Evolutionary conservation across 2,113 vertebrate genomes (phyloP).

Genomic region (Pleuronectes platessa): DNA sequence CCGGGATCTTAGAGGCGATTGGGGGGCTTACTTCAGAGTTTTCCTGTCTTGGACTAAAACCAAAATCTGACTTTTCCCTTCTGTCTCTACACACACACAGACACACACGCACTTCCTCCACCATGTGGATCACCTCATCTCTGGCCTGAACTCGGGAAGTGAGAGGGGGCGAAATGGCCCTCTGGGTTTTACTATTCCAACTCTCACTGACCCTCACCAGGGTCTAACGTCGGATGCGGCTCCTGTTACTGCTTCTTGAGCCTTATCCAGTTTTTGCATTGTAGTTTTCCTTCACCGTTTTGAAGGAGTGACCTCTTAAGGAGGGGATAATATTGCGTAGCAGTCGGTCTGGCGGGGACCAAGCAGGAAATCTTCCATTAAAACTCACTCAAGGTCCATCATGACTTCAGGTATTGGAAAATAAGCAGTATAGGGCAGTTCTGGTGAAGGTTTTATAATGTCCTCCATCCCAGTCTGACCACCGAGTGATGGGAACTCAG

Average conservation of each 20-base stretch:
- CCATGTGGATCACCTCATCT: slow-evolving; percentile 69
- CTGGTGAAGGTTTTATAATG: slow-evolving; percentile 46
- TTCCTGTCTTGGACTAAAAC: slow-evolving; percentile 61
- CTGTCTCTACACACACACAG: slow-evolving; percentile 33
- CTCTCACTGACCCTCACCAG: slow-evolving; percentile 62
- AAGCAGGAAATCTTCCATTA: slow-evolving; percentile 79
- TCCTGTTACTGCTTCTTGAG: slow-evolving; percentile 58
- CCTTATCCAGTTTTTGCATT: slow-evolving; percentile 57
- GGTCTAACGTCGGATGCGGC: slow-evolving; percentile 49
- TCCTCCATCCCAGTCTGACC: neutral
- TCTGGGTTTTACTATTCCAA: slow-evolving; percentile 68
- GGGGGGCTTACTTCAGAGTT: slow-evolving; percentile 59
- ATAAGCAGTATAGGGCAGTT: slow-evolving; percentile 47
- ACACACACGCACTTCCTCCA: slow-evolving; percentile 21
- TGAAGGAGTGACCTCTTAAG: slow-evolving; percentile 51
- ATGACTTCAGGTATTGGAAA: slow-evolving; percentile 58
- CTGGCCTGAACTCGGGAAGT: slow-evolving; percentile 47
- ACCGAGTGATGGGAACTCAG: slow-evolving; percentile 10
- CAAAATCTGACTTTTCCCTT: slow-evolving; percentile 56
- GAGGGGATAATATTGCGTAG: slow-evolving; percentile 54
- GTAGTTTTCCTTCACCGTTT: slow-evolving; percentile 48
- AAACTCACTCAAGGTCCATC: slow-evolving; percentile 64
- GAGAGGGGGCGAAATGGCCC: slow-evolving; percentile 56
- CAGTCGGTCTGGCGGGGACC: slow-evolving; percentile 45
- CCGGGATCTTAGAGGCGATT: slow-evolving; percentile 53